Percentiles rank a stretch among this genome's conserved stretches.
Conservation (phyloP, 2,888 invertebrate genomes). For the Drosophila helvetica region DNA sequence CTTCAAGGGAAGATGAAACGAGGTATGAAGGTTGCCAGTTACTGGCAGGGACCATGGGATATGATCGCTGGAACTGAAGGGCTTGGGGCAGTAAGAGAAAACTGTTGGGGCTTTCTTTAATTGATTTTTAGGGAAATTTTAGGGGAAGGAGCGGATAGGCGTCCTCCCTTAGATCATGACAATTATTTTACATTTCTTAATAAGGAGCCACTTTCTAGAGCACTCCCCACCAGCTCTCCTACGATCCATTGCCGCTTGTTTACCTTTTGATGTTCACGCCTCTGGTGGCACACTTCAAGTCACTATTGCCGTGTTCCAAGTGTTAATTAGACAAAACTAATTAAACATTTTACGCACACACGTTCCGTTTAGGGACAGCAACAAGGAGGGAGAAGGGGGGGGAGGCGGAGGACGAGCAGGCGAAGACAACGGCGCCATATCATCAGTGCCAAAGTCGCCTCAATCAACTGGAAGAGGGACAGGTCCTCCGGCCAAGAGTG, state of each 20-base stretch:
- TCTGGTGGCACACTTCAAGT: slow-evolving; percentile 70
- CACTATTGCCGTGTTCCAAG: slow-evolving; percentile 56
- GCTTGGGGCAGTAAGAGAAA: no score
- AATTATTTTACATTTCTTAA: not conserved
- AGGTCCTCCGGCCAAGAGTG: no score
- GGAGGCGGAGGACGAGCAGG: not conserved
- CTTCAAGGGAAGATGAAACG: not conserved
- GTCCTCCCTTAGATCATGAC: not conserved
- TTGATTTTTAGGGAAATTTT: no score
- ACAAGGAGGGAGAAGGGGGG: not conserved
- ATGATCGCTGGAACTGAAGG: not conserved
- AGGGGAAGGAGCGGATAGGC: no score
- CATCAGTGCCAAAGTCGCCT: slow-evolving; percentile 37
- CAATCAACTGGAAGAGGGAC: slow-evolving; percentile 38
- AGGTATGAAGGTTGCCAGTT: not conserved
- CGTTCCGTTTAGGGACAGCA: slow-evolving; percentile 21
- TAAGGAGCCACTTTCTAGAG: not conserved
- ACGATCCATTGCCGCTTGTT: slow-evolving; percentile 5
- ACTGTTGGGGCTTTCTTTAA: not conserved
- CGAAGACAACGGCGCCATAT: slow-evolving; percentile 32
- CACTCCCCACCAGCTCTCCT: not conserved
- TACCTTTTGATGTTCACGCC: slow-evolving; percentile 71
- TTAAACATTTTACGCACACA: slow-evolving; percentile 76
- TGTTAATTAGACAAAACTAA: slow-evolving; percentile 78
- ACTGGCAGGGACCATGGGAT: not conserved